These are phyloP conservation scores for Acropora tenuis DNA, from an alignment of 64 coral and sea anemone genomes.

Conservation along the genomic window DNA sequence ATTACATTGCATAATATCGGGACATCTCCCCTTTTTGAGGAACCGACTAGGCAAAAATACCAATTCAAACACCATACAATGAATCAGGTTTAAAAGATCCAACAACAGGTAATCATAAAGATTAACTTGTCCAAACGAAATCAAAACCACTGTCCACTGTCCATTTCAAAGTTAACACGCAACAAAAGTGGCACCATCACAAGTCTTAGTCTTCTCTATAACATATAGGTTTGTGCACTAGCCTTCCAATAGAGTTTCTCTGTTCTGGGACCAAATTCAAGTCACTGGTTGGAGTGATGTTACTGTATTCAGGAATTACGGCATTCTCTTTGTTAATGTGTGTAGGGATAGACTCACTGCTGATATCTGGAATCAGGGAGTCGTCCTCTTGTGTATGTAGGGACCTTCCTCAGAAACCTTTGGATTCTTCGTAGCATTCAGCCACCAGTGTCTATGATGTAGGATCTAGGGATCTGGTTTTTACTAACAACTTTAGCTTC, in stretches of 20 bases:
- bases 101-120: background rate
- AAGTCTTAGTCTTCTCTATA: background rate
- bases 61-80: background rate
- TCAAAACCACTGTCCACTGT: background rate
- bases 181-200: background rate
- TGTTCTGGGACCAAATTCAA: background rate
- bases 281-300: background rate
- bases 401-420: background rate
- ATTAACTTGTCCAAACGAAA: background rate
- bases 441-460: conserved; percentile 23
- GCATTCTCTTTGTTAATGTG: background rate
- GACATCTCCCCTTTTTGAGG: background rate
- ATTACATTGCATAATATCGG: background rate
- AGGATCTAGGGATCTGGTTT: background rate
- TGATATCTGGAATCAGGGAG: background rate
- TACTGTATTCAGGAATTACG: background rate
- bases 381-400: background rate
- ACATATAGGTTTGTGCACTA: background rate
- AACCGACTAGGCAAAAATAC: background rate
- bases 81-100: background rate
- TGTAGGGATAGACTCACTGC: background rate
- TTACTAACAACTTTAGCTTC: background rate
- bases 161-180: background rate
- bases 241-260: background rate
- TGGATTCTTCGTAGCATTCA: conserved; percentile 4